Conservation (phyloP, 2,888 invertebrate genomes). For the Carterocephalus palaemon region DNA sequence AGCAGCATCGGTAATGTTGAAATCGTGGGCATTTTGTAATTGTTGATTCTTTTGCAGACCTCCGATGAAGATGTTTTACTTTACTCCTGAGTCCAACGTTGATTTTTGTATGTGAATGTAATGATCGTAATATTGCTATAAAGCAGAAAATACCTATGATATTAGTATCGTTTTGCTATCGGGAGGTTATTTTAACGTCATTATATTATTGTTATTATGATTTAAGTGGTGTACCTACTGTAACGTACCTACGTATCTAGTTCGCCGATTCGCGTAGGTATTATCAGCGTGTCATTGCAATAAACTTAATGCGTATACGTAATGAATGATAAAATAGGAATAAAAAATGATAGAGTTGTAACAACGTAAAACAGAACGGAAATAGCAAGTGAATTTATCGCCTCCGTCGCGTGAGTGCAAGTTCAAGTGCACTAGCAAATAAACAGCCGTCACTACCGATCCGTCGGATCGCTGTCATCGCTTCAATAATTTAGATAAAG, state of each 20-base stretch:
- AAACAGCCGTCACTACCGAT: slow-evolving; percentile 9
- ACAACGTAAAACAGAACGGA: background rate
- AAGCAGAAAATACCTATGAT: too few species aligned
- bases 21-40: slow-evolving; percentile 11
- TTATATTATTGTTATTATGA: slow-evolving; percentile 7
- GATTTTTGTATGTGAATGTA: too few species aligned
- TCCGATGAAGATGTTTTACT: too few species aligned
- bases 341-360: background rate
- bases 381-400: background rate
- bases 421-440: slow-evolving; percentile 18
- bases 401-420: slow-evolving; percentile 4
- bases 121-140: too few species aligned
- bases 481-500: background rate
- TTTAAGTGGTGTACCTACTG: background rate
- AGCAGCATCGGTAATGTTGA: slow-evolving; percentile 2
- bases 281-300: slow-evolving; percentile 1
- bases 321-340: background rate
- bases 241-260: background rate
- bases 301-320: too few species aligned
- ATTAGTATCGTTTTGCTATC: background rate
- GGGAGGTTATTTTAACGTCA: slow-evolving; percentile 10
- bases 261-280: background rate
- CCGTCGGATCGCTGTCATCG: too few species aligned
- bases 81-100: too few species aligned
- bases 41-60: slow-evolving; percentile 13